Evolutionary conservation across 2,797 vertebrate genomes (phyloP), one percentile per base, ranked within the genome.

Genomic region (Spinus pinus): DNA sequence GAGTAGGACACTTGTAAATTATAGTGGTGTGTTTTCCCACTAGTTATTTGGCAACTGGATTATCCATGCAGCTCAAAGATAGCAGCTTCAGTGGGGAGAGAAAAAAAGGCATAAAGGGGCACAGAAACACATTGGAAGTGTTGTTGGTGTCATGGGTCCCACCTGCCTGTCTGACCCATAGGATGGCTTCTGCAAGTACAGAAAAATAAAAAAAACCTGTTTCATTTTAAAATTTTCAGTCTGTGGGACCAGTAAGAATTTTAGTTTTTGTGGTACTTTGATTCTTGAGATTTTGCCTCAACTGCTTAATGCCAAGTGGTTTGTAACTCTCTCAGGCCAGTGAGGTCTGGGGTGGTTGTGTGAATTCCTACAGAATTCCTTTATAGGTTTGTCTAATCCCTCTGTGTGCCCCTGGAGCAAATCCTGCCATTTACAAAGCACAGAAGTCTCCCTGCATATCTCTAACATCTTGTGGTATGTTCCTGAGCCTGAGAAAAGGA

Each of bases 401-500:
- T 67, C 39, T 47, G 7, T 17, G 71, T 78, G 51, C 64, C 83
- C 51, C 57, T n/a, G 57, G 67, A 90, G 88, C 71, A 87, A 91
- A 92, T 67, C n/a, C 42, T 74, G 74, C 31, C 64, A 22, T 81
- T 58, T 94, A 61, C 49, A 93, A 80, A 90, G 61, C 56, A 46
- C 33, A 88, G 64, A 67, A 87, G 41, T 80, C 61, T 94, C 74
- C 74, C 46, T 71, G 51, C 42, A 1, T 93, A 85, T 94, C 93
- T 96, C 27, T 46, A 54, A 50, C 67, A 95, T 92, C 88, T 81
- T 82, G 88, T 85, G 88, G 74, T 93, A 3, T 86, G 79, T 71
- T 94, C 49, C 84, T 51, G 57, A 95, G 94, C 95, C 84, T 95
- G 95, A 93, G 88, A 93, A 93, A 73, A 91, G 46, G 64, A 91